Evolutionary conservation across 1,140 invertebrate species (phyloP).

Genomic region (Orius insidiosus): DNA sequence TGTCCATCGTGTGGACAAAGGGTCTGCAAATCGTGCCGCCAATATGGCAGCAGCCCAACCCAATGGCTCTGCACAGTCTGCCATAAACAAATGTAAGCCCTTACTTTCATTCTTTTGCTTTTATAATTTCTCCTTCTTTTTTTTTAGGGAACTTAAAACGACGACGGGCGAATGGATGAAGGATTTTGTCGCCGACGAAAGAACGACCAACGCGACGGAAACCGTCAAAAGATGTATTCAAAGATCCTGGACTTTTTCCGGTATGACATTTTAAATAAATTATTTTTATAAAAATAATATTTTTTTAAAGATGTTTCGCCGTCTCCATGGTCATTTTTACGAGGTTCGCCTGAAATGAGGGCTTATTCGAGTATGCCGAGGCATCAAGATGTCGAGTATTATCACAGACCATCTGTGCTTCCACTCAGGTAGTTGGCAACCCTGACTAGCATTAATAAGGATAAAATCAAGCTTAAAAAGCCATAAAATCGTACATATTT

Average conservation of each 20-base stretch:
- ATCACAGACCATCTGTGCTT: slow-evolving; percentile 5
- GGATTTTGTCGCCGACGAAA: slow-evolving; percentile 34
- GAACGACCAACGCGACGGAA: slow-evolving; percentile 39
- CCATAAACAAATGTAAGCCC: slow-evolving; percentile 49
- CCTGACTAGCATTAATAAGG: too few species aligned
- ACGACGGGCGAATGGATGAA: slow-evolving; percentile 54
- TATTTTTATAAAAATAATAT: too few species aligned
- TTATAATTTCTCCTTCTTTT: too few species aligned
- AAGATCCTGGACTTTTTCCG: not conserved
- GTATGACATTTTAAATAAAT: not conserved
- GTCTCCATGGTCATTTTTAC: slow-evolving; percentile 32
- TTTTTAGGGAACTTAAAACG: slow-evolving; percentile 48
- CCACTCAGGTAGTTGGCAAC: too few species aligned
- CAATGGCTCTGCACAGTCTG: slow-evolving; percentile 60
- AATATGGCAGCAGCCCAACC: slow-evolving; percentile 37
- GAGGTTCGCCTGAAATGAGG: slow-evolving; percentile 34
- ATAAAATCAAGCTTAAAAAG: too few species aligned
- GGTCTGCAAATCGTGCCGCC: slow-evolving; percentile 56
- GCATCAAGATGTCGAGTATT: slow-evolving; percentile 18
- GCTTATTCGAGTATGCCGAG: slow-evolving; percentile 38
- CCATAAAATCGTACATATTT: too few species aligned
- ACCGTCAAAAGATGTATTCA: slow-evolving; percentile 44
- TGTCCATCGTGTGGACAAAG: slow-evolving; percentile 48
- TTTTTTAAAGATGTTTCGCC: slow-evolving; percentile 23
- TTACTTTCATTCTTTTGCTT: too few species aligned